Percentiles rank a stretch among this genome's conserved stretches.
phyloP scores from a whole-genome alignment of 2,797 vertebrate genomes.

The Mormyrus hasselquistii region DNA sequence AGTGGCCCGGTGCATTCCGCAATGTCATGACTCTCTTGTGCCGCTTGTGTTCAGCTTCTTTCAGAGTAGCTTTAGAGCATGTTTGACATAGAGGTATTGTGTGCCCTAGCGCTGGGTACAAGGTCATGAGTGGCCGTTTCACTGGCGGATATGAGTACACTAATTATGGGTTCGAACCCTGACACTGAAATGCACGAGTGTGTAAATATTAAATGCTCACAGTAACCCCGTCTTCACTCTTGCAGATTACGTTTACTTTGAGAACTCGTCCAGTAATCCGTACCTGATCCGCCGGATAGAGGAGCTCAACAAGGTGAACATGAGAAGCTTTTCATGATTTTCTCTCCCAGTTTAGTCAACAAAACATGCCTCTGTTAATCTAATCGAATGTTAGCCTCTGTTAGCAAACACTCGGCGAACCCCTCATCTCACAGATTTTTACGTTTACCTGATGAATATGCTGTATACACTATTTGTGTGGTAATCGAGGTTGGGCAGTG shows the following conservation, averaged over 20 bases:
- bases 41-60: not conserved
- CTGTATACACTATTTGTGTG: not conserved
- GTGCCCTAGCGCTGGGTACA: not conserved
- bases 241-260: constrained; percentile 92
- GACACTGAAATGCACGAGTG: not conserved
- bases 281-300: constrained; percentile 92
- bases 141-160: not conserved
- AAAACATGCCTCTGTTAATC: not conserved
- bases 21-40: not conserved
- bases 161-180: not conserved
- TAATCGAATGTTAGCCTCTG: not conserved
- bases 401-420: not conserved
- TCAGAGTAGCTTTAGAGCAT: not conserved
- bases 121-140: not conserved
- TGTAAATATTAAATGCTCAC: not conserved
- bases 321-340: not conserved
- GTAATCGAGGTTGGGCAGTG: not conserved
- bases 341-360: not conserved
- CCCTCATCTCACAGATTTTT: not conserved
- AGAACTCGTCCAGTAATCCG: constrained; percentile 94
- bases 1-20: not conserved
- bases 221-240: constrained; percentile 13
- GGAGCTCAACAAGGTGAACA: constrained; percentile 85
- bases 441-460: not conserved
- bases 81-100: not conserved